Evolutionary conservation across 2,113 vertebrate species (phyloP).

Genomic region (Channa maculata): DNA sequence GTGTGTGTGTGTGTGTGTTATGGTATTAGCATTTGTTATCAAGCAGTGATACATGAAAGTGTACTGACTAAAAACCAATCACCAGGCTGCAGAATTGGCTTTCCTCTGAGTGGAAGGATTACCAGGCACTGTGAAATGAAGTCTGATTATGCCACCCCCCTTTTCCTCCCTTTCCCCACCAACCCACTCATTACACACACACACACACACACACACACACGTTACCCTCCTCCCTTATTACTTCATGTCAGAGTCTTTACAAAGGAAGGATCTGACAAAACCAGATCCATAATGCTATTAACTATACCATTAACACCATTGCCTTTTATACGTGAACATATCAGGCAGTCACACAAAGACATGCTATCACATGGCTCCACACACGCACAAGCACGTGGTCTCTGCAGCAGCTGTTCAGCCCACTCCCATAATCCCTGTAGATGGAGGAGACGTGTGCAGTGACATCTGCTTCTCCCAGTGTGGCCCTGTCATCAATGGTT

Average conservation of each 20-base stretch:
- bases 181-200: constrained; percentile 6
- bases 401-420: constrained; percentile 61
- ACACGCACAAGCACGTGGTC: constrained; percentile 20
- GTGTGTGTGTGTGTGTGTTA: constrained; percentile 42
- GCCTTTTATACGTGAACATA: constrained; percentile 42
- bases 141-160: constrained; percentile 62
- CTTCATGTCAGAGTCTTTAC: constrained; percentile 36
- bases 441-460: constrained; percentile 52
- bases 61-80: constrained; percentile 69
- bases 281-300: constrained; percentile 54
- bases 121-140: constrained; percentile 74
- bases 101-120: constrained; percentile 64
- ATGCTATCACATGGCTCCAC: constrained; percentile 4
- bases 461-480: constrained; percentile 68
- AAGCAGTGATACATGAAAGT: constrained; percentile 56
- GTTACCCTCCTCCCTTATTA: background rate
- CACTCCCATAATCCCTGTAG: constrained; percentile 67
- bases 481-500: constrained; percentile 47
- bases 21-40: constrained; percentile 51
- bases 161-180: background rate
- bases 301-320: constrained; percentile 26
- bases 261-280: constrained; percentile 41
- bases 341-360: constrained; percentile 30
- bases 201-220: constrained; percentile 8
- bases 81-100: constrained; percentile 62